phyloP scores from a whole-genome alignment of 2,888 invertebrate genomes.

The Limnephilus auricula region DNA sequence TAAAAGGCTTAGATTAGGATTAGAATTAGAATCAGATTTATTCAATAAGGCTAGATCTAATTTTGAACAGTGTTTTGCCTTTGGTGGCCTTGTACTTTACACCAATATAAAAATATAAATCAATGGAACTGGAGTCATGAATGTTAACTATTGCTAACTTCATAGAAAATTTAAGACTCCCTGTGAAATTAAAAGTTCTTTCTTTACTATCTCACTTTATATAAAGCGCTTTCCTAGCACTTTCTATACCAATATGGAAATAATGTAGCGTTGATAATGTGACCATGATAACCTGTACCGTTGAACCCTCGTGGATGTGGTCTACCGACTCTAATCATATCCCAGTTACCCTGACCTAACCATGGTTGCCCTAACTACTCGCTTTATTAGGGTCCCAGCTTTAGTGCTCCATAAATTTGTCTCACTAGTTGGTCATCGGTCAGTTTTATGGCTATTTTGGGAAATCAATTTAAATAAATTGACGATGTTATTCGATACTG shows the following conservation, averaged over 20 bases:
- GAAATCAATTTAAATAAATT: constrained; percentile 17
- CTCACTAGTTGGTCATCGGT: constrained; percentile 20
- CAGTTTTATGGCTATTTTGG: constrained; percentile 15
- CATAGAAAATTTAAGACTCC: no score
- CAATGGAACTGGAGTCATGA: no score
- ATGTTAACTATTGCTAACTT: no score
- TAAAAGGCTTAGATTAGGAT: no score
- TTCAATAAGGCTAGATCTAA: no score
- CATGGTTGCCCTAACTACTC: constrained; percentile 23
- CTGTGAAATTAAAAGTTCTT: no score
- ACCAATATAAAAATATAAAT: no score
- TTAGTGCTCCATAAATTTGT: constrained; percentile 35
- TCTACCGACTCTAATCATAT: constrained; percentile 34
- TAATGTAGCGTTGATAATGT: neutral
- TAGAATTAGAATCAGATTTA: no score
- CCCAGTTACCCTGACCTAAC: neutral
- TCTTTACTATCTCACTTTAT: no score
- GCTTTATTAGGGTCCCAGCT: constrained; percentile 28
- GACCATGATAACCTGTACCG: neutral
- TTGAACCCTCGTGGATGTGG: neutral
- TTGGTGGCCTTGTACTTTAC: no score
- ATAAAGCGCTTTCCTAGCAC: neutral
- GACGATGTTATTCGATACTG: neutral
- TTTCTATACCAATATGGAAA: neutral
- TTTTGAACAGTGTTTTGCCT: no score